phyloP scores from a whole-genome alignment of 2,797 vertebrate genomes.

The Rhincodon typus region DNA sequence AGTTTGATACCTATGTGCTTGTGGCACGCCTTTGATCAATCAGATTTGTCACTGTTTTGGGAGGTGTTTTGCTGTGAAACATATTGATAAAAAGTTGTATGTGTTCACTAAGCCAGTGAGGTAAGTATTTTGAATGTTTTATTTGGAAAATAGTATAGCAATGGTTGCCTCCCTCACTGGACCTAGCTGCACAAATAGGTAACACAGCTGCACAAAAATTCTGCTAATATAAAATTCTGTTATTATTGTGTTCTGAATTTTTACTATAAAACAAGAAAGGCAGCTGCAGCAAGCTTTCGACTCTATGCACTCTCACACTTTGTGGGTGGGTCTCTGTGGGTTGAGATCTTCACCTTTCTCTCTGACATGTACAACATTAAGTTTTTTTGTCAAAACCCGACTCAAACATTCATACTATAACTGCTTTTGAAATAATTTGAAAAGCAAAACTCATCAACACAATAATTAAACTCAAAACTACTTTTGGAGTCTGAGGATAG shows the following conservation, averaged over 20 bases:
- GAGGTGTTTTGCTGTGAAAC: not conserved
- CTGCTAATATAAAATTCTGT: not conserved
- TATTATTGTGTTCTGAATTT: not conserved
- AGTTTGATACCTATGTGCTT: not conserved
- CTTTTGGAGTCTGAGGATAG: too few species aligned
- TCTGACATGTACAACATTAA: too few species aligned
- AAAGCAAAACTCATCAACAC: too few species aligned
- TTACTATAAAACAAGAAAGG: not conserved
- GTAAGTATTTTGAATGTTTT: not conserved
- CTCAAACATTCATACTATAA: too few species aligned
- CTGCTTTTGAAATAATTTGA: too few species aligned
- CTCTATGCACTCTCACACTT: too few species aligned
- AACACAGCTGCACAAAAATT: not conserved
- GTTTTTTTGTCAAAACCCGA: too few species aligned
- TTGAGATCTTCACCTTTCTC: too few species aligned
- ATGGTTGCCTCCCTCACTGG: not conserved
- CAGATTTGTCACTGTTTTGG: not conserved
- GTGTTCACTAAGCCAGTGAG: not conserved
- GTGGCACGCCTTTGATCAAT: not conserved
- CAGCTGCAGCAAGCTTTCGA: not conserved
- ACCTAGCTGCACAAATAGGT: not conserved
- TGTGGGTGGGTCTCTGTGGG: too few species aligned
- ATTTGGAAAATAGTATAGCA: not conserved
- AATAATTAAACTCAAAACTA: too few species aligned
- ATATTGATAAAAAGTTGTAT: not conserved